A percentile compares a stretch with the other conserved stretches of the same genome.
phyloP scores from a whole-genome alignment of 1,140 invertebrate genomes.

The Frieseomelitta varia region DNA sequence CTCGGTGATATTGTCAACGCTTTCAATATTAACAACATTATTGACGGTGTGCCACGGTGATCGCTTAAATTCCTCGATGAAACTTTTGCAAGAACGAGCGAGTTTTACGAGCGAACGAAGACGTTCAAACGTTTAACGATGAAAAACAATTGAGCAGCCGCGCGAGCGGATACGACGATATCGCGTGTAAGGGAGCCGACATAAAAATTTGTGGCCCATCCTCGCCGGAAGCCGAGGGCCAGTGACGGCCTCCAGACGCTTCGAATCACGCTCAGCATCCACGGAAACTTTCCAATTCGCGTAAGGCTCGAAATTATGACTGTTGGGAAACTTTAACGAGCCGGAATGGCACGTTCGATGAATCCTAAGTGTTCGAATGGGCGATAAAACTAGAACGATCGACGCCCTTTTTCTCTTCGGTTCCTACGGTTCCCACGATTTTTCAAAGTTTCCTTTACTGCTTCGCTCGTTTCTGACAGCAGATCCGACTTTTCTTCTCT shows the following conservation, averaged over 20 bases:
- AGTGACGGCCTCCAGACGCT: slow-evolving; percentile 3
- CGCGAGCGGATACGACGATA: slow-evolving; percentile 2
- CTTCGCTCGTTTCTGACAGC: background rate
- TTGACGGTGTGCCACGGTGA: no score
- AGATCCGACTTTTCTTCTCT: background rate
- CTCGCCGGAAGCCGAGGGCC: background rate
- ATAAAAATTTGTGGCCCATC: slow-evolving; percentile 48
- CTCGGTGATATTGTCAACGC: background rate
- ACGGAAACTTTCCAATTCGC: slow-evolving; percentile 25
- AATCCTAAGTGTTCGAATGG: background rate
- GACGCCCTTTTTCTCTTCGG: background rate
- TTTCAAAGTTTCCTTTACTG: background rate
- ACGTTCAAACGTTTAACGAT: slow-evolving; percentile 24
- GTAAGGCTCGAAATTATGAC: slow-evolving; percentile 23
- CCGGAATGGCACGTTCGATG: background rate
- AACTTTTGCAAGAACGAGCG: slow-evolving; percentile 32
- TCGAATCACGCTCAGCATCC: background rate
- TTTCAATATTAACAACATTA: background rate
- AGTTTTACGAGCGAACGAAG: background rate
- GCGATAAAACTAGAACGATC: background rate
- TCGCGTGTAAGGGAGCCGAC: slow-evolving; percentile 34
- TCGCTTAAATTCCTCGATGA: background rate
- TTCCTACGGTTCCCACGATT: background rate
- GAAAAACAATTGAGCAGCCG: slow-evolving; percentile 33
- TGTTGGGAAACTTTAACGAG: slow-evolving; percentile 17